Conservation (phyloP, 1,140 invertebrate species). For the Saccostrea glomerata region DNA sequence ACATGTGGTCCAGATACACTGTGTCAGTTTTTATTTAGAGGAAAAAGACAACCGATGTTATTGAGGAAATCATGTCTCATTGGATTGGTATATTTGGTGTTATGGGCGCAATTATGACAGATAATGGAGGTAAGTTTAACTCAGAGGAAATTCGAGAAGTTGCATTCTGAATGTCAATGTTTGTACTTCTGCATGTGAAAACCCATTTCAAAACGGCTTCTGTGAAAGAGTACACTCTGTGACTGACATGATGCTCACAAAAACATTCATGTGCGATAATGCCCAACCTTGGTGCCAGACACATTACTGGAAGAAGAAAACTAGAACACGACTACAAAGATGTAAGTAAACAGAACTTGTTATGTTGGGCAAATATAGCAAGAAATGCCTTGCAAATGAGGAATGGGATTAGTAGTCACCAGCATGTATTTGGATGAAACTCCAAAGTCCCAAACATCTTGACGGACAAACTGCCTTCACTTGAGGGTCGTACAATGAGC, state of each 20-base stretch:
- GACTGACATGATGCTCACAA: slow-evolving; percentile 43
- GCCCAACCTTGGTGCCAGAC: too few relatives aligned
- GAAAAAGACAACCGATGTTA: slow-evolving; percentile 50
- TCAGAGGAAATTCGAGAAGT: slow-evolving; percentile 60
- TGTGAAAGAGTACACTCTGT: slow-evolving; percentile 54
- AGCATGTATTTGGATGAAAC: slow-evolving; percentile 57
- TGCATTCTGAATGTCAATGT: slow-evolving; percentile 56
- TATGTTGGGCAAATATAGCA: slow-evolving; percentile 56
- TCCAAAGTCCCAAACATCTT: not conserved
- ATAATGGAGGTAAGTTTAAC: not conserved
- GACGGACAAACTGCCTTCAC: not conserved
- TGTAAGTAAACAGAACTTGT: slow-evolving; percentile 8
- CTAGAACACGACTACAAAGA: too few relatives aligned
- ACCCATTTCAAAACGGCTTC: slow-evolving; percentile 58
- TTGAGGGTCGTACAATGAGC: not conserved
- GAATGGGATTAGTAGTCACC: slow-evolving; percentile 53
- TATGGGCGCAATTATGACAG: too few relatives aligned
- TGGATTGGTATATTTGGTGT: slow-evolving; percentile 7
- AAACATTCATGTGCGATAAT: slow-evolving; percentile 29
- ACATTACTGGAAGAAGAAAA: too few relatives aligned
- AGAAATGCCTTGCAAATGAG: slow-evolving; percentile 53
- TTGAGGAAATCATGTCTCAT: slow-evolving; percentile 47
- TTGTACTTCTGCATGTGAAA: slow-evolving; percentile 53
- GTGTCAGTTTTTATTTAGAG: slow-evolving; percentile 42
- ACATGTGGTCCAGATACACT: slow-evolving; percentile 11